These are phyloP conservation scores for Engystomops pustulosus DNA, from an alignment of 2,113 vertebrate species.

Conservation along the genomic window DNA sequence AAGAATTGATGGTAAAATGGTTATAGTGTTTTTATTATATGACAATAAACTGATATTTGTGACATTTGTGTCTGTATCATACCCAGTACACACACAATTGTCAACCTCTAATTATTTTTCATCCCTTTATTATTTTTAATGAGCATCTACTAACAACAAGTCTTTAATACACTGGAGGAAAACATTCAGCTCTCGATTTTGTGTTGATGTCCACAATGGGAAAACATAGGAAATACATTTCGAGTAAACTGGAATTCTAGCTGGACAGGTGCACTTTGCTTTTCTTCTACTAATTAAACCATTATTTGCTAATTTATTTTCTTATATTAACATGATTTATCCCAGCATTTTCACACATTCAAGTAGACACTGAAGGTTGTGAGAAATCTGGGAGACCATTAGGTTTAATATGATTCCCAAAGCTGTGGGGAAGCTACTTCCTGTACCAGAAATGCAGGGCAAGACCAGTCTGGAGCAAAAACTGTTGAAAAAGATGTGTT, in stretches of 20 bases:
- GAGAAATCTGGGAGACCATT: too few relatives aligned
- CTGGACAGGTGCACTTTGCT: not conserved
- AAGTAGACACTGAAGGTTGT: too few relatives aligned
- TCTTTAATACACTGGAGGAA: not conserved
- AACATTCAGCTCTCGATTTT: not conserved
- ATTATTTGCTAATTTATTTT: not conserved
- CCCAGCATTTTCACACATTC: not conserved
- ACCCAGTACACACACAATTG: not conserved
- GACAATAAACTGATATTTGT: not conserved
- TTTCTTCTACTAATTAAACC: not conserved
- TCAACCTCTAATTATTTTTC: not conserved
- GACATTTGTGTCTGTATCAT: not conserved
- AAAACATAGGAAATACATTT: not conserved
- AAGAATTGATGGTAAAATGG: too few relatives aligned
- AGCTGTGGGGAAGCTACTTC: too few relatives aligned
- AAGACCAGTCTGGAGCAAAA: too few relatives aligned
- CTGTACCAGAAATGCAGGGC: too few relatives aligned
- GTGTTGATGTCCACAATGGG: not conserved
- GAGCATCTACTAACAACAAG: conserved; percentile 5
- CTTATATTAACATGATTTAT: not conserved
- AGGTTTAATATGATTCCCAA: too few relatives aligned
- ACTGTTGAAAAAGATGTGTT: too few relatives aligned
- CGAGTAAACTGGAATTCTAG: not conserved
- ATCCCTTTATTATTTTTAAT: conserved; percentile 21
- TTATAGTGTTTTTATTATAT: not conserved